Evolutionary conservation across 2,797 vertebrate species (phyloP).

Genomic region (Sitta carolinensis): DNA sequence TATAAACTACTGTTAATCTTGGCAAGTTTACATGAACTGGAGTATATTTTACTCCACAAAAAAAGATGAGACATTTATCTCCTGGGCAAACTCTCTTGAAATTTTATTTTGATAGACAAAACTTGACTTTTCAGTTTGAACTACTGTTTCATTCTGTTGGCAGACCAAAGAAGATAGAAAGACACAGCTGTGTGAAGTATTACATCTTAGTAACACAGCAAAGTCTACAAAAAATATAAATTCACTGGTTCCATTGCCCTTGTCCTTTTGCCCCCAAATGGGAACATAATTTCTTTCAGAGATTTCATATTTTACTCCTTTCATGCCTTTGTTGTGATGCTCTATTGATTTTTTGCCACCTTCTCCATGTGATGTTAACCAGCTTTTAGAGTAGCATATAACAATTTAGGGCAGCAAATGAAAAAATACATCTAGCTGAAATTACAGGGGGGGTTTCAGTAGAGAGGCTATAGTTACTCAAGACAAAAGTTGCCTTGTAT

Average conservation of each 20-base stretch:
- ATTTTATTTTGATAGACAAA: conserved; percentile 24
- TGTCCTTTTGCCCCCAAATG: conserved; percentile 27
- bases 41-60: not conserved
- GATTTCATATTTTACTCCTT: conserved; percentile 38
- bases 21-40: not conserved
- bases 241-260: not conserved
- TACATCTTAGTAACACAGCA: not conserved
- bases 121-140: conserved; percentile 21
- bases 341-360: conserved; percentile 48
- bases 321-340: conserved; percentile 9
- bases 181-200: not conserved
- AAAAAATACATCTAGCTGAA: conserved; percentile 42
- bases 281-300: conserved; percentile 30
- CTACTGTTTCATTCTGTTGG: not conserved
- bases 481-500: not conserved
- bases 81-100: not conserved
- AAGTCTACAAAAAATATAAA: not conserved
- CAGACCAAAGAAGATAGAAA: not conserved
- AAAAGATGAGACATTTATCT: not conserved
- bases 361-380: conserved; percentile 25
- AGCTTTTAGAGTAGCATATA: conserved; percentile 34
- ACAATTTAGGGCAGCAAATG: conserved; percentile 8
- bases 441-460: conserved; percentile 23
- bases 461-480: not conserved
- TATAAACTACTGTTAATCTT: not conserved